Evolutionary conservation across 2,888 invertebrate species (phyloP).

Genomic region (Acronicta aceris): DNA sequence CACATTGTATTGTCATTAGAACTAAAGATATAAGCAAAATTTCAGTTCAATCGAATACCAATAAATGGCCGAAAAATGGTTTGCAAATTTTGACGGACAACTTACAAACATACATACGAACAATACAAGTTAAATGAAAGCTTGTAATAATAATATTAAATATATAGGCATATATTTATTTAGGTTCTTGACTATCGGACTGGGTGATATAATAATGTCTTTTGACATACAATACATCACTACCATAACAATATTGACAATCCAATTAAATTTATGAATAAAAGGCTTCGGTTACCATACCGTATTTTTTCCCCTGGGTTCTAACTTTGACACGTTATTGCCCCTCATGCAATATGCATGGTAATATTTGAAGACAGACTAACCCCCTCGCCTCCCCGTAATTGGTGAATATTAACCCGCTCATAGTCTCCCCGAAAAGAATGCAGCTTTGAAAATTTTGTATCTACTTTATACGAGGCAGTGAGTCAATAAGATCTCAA

Average conservation of each 20-base stretch:
- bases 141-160: no score
- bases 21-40: no score
- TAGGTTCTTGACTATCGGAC: no score
- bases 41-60: no score
- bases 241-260: slow-evolving; percentile 23
- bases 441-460: slow-evolving; percentile 3
- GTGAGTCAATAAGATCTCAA: slow-evolving; percentile 4
- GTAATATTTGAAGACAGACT: slow-evolving; percentile 74
- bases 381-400: slow-evolving; percentile 64
- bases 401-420: slow-evolving; percentile 73
- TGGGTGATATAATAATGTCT: no score
- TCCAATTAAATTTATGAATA: slow-evolving; percentile 28
- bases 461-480: slow-evolving; percentile 17
- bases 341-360: slow-evolving; percentile 85
- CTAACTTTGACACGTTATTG: slow-evolving; percentile 80
- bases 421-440: slow-evolving; percentile 28
- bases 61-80: no score
- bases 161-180: no score
- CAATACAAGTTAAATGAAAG: no score
- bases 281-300: slow-evolving; percentile 15
- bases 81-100: no score
- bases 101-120: no score
- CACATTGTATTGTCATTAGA: no score
- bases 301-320: slow-evolving; percentile 48
- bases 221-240: no score